Base-by-base conservation (phyloP, 2,888 invertebrate genomes). In the Drosophila kanekoi region DNA sequence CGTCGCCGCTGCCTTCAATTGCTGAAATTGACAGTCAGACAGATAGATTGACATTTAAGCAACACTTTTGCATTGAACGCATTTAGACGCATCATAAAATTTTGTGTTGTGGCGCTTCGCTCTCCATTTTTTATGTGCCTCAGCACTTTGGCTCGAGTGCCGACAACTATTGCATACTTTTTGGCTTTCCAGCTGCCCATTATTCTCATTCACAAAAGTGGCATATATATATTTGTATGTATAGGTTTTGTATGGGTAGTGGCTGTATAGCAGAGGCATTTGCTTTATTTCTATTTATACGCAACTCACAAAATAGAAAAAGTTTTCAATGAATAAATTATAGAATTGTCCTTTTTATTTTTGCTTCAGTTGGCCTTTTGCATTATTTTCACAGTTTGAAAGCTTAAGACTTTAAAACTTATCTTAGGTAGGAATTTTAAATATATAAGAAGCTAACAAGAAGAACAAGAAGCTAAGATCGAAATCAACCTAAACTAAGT, bases 71-170 rank as follows among this genome's bases (percentile, higher is more conserved):
- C 77, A 81, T 79, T 77, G 81, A 80, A 75, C 72, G 63, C 87
- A 88, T 89, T 87, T 88, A 86, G 80, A 78, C 81, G 91, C 84
- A 78, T 88, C 91, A 90, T 90, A 88, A 90, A 90, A 77, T 79
- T 83, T 84, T 78, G 83, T 82, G 28, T 28, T 28, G 28, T 48
- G 18, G 18, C 13, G 43, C 43, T 43, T 58, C 69, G 49, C 65
- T 60, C 53, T 54, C 38, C 68, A 45, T 68, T 78, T 79, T 80
- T 86, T 79, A 78, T 86, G 75, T 66, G 74, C 62, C 72, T 51
- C 68, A 72, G 77, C 79, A 88, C 88, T 86, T 83, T 72, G 41
- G 54, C 57, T 72, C 83, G 56, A 80, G 81, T 86, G 65, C 57
- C 71, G 60, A 59, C 62, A 77, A 77, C 56, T 64, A 49, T 68